Base-by-base conservation (phyloP, 1,140 invertebrate species). In the Cherax quadricarinatus region DNA sequence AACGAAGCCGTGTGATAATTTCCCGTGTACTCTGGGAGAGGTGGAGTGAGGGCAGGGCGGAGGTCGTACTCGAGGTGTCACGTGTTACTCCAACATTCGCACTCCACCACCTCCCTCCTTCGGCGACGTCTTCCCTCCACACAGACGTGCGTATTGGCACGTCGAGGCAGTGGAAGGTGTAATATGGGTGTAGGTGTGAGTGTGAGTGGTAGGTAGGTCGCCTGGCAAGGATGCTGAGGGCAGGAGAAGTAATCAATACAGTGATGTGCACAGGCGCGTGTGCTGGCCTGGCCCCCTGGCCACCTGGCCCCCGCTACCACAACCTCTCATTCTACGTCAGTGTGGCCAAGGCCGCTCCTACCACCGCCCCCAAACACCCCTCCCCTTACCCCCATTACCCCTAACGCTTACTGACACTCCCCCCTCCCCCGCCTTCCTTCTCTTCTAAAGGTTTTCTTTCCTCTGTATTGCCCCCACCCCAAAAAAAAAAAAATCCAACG, bases 171-270 rank as follows among this genome's bases (percentile, higher is more conserved):
- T 87, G 85, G 73, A 53, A 49, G 24, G 49, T 80, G 75, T 51
- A 30, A 16, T 48, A 60, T 57, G 73, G 53, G 49, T 57, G 51
- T 24, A 62, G 51, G 85, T 75, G 30, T 49, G 73, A 57, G 86
- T 78, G 51, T 4, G 73, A 51, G 48, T 78, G 78, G 51, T 9
- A 41, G 51, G 70, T 6, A 21, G 66, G 62, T 49, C 79, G 86
- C 53, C 86, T 88, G 86, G 86, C 86, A 88, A 88, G 86, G 86
- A 88, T 88, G 86, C 86, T 88, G 86, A 57, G 86, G 30, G 57
- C 86, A n/a, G 75, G 82, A 60, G 57, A 30, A 88, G 70, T 80
- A 88, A 88, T 88, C 86, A 88, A 88, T 88, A 88, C 86, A 21
- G 16, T 62, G 86, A 80, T 88, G n/a, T 81, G 86, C 86, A 88